Conservation (phyloP, 1,140 invertebrate genomes). For the Phthorimaea operculella region DNA sequence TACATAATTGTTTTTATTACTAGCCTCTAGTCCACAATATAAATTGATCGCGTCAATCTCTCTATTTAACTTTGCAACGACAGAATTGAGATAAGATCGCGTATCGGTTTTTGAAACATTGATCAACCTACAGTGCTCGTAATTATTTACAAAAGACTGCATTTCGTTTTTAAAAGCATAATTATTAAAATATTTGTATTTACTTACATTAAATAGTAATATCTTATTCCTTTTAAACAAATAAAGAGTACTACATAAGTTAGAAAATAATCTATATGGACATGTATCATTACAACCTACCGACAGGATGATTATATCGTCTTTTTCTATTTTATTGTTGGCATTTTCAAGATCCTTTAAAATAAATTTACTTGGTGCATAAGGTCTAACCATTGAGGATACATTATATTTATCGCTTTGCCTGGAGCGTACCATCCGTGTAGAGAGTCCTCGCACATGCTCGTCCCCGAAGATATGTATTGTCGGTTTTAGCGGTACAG, state of each 20-base stretch:
- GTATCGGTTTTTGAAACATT: no score
- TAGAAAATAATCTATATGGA: not conserved
- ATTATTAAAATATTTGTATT: not conserved
- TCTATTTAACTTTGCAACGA: no score
- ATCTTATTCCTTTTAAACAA: not conserved
- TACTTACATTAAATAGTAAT: constrained; percentile 6
- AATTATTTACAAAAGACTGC: not conserved
- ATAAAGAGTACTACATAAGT: not conserved
- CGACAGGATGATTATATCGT: not conserved
- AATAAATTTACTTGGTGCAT: not conserved
- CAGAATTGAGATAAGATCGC: no score
- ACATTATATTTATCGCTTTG: not conserved
- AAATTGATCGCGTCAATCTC: no score
- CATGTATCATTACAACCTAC: not conserved
- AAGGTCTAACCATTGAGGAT: not conserved
- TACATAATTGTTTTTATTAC: no score
- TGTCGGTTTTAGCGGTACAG: not conserved
- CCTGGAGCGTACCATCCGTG: not conserved
- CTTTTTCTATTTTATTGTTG: not conserved
- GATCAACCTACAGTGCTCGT: not conserved
- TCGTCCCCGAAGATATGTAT: constrained; percentile 6
- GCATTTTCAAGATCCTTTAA: not conserved
- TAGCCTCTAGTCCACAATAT: no score
- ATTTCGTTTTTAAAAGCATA: not conserved
- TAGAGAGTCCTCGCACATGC: not conserved